Conservation (phyloP, 2,113 vertebrate species). For the Perognathus longimembris region DNA sequence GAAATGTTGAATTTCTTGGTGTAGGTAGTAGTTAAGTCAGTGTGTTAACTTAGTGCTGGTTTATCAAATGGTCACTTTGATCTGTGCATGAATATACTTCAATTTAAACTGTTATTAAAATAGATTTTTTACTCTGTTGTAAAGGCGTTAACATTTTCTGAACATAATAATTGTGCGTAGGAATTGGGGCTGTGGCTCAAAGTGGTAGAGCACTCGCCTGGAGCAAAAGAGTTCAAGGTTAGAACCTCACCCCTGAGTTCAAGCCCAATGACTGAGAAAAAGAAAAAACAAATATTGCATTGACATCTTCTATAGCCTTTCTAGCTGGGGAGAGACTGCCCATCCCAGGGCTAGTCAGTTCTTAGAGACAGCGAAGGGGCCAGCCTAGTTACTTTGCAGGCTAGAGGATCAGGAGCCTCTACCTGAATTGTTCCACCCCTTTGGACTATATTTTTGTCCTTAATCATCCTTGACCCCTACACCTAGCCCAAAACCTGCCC, state of each 20-base stretch:
- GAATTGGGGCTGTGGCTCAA: too few relatives aligned
- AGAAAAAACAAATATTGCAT: not conserved
- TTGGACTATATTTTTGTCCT: not conserved
- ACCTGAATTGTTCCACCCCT: too few relatives aligned
- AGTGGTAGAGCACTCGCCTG: too few relatives aligned
- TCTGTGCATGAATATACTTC: not conserved
- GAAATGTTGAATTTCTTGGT: not conserved
- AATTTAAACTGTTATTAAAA: slow-evolving; percentile 2
- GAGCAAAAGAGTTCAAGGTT: too few relatives aligned
- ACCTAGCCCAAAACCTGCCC: not conserved
- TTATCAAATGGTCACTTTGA: not conserved
- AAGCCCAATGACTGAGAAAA: too few relatives aligned
- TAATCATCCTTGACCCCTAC: too few relatives aligned
- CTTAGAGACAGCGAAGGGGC: not conserved
- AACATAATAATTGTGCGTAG: not conserved
- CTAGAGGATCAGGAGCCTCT: not conserved
- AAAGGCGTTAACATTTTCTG: not conserved
- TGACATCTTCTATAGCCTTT: not conserved
- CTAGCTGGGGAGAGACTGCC: not conserved
- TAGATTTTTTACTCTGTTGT: not conserved
- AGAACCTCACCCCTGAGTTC: too few relatives aligned
- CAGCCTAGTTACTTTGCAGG: too few relatives aligned
- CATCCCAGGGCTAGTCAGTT: not conserved
- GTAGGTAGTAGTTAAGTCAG: not conserved
- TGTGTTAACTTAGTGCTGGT: not conserved